Evolutionary conservation across 2,113 vertebrate species (phyloP).

Genomic region (Odocoileus virginianus): DNA sequence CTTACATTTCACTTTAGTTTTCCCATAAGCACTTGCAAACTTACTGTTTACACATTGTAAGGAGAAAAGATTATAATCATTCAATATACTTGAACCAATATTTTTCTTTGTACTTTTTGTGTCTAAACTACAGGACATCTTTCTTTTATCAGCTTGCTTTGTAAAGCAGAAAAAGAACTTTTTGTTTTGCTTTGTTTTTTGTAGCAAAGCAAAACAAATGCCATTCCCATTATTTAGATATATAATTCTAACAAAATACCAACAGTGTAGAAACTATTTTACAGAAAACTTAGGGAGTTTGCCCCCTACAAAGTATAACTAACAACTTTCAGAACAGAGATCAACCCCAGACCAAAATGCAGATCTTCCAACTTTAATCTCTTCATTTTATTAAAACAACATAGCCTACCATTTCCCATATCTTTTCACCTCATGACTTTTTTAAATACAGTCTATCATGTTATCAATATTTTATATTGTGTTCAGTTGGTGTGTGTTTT

Average conservation of each 20-base stretch:
- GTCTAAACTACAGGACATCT: not conserved
- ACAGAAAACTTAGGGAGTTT: not conserved
- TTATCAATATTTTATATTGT: not conserved
- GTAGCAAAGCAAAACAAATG: not conserved
- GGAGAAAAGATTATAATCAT: not conserved
- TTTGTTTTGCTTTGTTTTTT: not conserved
- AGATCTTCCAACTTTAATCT: not conserved
- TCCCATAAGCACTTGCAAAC: not conserved
- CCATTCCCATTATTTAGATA: not conserved
- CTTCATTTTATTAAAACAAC: not conserved
- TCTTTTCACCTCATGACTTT: not conserved
- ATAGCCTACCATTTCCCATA: not conserved
- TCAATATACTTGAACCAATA: not conserved
- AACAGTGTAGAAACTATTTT: not conserved
- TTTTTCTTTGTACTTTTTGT: not conserved
- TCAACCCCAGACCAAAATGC: not conserved
- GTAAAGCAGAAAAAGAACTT: not conserved
- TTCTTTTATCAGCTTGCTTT: not conserved
- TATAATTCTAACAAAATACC: not conserved
- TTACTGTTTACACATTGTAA: not conserved
- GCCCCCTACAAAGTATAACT: not conserved
- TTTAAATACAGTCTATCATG: not conserved
- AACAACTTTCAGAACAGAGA: not conserved
- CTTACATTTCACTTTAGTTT: conserved; percentile 3
- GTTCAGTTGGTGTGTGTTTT: not conserved